Base-by-base conservation (phyloP, 2,888 invertebrate genomes). In the Gibbula magus region DNA sequence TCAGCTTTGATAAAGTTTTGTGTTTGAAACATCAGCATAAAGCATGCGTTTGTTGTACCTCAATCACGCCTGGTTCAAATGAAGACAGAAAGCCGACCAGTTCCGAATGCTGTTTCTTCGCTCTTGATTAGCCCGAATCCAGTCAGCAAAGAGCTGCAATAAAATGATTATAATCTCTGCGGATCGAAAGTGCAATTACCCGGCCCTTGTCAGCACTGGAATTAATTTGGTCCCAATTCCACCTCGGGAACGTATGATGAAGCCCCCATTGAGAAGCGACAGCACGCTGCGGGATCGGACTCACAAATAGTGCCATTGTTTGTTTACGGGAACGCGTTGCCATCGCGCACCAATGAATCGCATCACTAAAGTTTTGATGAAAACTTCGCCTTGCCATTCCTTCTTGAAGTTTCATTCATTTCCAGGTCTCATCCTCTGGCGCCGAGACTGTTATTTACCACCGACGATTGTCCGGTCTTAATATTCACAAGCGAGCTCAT, bases 101-200 rank as follows among this genome's bases (percentile, higher is more conserved):
- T 61, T 61, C 29, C 29, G 61, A 13, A 29, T 61, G 61, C 29
- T 29, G 29, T 25, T n/a, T 61, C 61, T 29, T 16, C 29, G 29
- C 61, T 61, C 29, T 25, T 61, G 61, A 61, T 61, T 61, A 61
- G 29, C 61, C 29, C 29, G 61, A 61, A 29, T 29, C 61, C 2
- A 61, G 61, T 61, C 61, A 25, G 61, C 61, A 61, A 61, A 61
- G 61, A 61, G 61, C 61, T 61, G 61, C 61, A 61, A 61, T 61
- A 61, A 61, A 61, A 61, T 61, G 61, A 61, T 61, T 61, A 61
- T 61, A 61, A 61, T 61, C 61, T 61, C 29, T 25, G 25, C 61
- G 61, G 61, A 61, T 61, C 61, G 61, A 61, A 61, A 61, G 61
- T 61, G 61, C 61, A 61, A 61, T 61, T 61, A 61, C 61, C 61